Evolutionary conservation across 2,888 invertebrate species (phyloP), one percentile per base, ranked within the genome.

Genomic region (Neoaliturus tenellus): DNA sequence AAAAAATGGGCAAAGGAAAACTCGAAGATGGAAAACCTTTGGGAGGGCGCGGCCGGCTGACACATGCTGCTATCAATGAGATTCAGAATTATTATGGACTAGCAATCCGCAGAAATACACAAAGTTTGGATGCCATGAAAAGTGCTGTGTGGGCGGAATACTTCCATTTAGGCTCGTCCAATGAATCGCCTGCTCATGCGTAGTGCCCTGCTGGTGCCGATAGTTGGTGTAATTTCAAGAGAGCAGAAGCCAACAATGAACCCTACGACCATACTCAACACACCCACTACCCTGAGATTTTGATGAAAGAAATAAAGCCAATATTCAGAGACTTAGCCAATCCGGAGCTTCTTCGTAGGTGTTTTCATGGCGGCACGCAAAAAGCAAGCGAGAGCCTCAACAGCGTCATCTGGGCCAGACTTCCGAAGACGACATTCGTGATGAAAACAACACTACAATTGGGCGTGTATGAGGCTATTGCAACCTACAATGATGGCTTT

Each of bases 281-380:
- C 39, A 73, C 33, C 10, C 73, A 73, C 23, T 73, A 35, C 17
- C 17, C 6, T 12, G n/a, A 14, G 17, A 20, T 39, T 35, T 10
- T 73, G 8, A 73, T 73, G 73, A 62, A 41, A 20, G 12, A 55
- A n/a, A n/a, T n/a, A n/a, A n/a, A n/a, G n/a, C n/a, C n/a, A n/a
- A n/a, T n/a, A n/a, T n/a, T n/a, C n/a, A 58, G 58, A 80, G 80
- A 80, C 28, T 28, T 80, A 20, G 51, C 55, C 55, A 51, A 55
- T 4, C 80, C 80, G 25, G 80, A 80, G 17, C 35, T 55, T 44
- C 58, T 80, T 23, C 25, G 33, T 1, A 51, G 28, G 20, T 80
- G 80, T 48, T 28, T 80, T 17, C 81, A 81, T 58, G 80, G 80
- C 14, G 80, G 80, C 12, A 80, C 80, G 5, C 80, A 80, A 44